Conservation (phyloP, 2,888 invertebrate genomes). For the Onthophagus sagittarius region DNA sequence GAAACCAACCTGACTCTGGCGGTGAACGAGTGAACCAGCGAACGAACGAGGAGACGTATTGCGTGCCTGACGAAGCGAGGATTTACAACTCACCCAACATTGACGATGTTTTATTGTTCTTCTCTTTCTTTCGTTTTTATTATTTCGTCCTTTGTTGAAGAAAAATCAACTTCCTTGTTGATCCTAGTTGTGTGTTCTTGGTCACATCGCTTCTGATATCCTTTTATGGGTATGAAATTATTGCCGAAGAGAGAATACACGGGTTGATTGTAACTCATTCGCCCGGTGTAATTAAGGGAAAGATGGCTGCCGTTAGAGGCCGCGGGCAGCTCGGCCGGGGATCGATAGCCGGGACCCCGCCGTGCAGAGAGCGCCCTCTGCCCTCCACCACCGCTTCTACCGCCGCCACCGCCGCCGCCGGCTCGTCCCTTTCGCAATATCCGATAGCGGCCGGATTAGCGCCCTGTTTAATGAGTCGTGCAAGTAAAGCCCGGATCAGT, state of each 20-base stretch:
- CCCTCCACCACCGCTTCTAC: constrained; percentile 6
- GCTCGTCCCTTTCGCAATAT: constrained; percentile 43
- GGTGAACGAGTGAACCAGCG: constrained; percentile 14
- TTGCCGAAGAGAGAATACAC: constrained; percentile 27
- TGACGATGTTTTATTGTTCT: not conserved
- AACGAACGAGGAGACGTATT: not conserved
- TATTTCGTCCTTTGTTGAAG: not conserved
- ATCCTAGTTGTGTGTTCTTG: constrained; percentile 28
- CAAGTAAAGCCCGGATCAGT: constrained; percentile 51
- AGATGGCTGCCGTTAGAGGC: constrained; percentile 28
- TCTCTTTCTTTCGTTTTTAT: not conserved
- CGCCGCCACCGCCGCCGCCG: constrained; percentile 31
- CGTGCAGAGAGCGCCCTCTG: not conserved
- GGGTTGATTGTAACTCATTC: constrained; percentile 28
- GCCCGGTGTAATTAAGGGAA: constrained; percentile 27
- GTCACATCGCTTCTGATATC: constrained; percentile 15
- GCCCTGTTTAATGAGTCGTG: constrained; percentile 53
- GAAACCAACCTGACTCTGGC: constrained; percentile 19
- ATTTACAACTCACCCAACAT: not conserved
- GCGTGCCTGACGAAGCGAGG: constrained; percentile 1
- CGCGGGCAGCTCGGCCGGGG: constrained; percentile 26
- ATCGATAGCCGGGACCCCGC: constrained; percentile 9
- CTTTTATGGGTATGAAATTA: constrained; percentile 24
- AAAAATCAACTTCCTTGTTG: not conserved
- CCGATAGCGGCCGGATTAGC: constrained; percentile 49